Evolutionary conservation across 2,113 vertebrate species (phyloP), one percentile per base, ranked within the genome.

Genomic region (Pagrus major): DNA sequence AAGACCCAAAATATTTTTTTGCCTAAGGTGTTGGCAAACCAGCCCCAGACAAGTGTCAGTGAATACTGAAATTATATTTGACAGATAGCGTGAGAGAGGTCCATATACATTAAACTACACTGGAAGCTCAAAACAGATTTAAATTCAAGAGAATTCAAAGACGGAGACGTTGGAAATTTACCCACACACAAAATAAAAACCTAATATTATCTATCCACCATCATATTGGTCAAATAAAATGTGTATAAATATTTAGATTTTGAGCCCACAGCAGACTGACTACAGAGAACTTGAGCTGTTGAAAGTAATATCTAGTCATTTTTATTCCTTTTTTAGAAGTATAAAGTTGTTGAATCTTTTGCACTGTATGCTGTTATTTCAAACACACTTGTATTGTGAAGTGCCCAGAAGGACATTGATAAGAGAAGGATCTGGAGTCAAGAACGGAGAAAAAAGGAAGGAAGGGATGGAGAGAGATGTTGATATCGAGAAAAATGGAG

Each of bases 171-270:
- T 42, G 42, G 9, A 25, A 61, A 60, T 52, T 3, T 47, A n/a
- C n/a, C n/a, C 44, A 55, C n/a, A 41, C 23, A 33, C 12, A 55
- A 25, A 47, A 52, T 35, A 4, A 55, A 35, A 23, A 2, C 33
- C 8, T 2, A 42, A 16, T 14, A 58, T 15, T 25, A 41, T 68
- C 1, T 6, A 5, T 9, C 29, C 10, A 56, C 0, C 25, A 16
- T 49, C 54, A 49, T 63, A 65, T 73, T 29, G 76, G 25, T 59
- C n/a, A 51, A 49, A 70, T 21, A 21, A 39, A 47, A 35, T 23
- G 9, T 67, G 25, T 52, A 23, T 47, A 66, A 66, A 82, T 75
- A 71, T 70, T 58, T 59, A 15, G 6, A 12, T 59, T 18, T 23
- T 51, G 5, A 54, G 16, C 42, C 1, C 33, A n/a, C 0, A 39